These are phyloP conservation scores for Myxocyprinus asiaticus DNA, from an alignment of 2,113 vertebrate genomes.

Conservation along the genomic window DNA sequence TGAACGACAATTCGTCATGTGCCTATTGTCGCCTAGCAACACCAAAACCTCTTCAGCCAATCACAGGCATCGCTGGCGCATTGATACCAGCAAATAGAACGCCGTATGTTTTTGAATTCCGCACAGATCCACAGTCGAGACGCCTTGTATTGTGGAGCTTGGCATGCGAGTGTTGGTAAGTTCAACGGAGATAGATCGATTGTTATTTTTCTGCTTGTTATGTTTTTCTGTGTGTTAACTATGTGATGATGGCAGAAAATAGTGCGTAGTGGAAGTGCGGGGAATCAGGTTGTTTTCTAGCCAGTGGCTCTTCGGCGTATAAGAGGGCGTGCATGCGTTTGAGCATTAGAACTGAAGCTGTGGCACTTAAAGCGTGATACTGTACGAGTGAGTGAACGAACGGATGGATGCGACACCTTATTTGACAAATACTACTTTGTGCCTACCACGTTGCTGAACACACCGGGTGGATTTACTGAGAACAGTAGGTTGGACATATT, in stretches of 20 bases:
- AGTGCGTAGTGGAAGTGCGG: slow-evolving; percentile 33
- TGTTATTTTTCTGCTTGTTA: neutral
- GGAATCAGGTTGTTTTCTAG: neutral
- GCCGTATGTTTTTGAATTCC: slow-evolving; percentile 15
- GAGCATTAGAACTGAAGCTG: slow-evolving; percentile 6
- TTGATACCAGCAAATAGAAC: slow-evolving; percentile 54
- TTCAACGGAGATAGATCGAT: neutral
- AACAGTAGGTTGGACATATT: slow-evolving; percentile 58
- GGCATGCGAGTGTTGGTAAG: slow-evolving; percentile 3
- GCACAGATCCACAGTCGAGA: neutral
- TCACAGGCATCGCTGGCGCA: slow-evolving; percentile 65
- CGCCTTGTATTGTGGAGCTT: neutral
- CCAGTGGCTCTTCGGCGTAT: slow-evolving; percentile 16
- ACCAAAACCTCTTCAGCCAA: slow-evolving; percentile 68
- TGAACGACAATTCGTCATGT: slow-evolving; percentile 37
- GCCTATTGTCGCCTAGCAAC: slow-evolving; percentile 69
- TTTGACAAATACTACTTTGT: slow-evolving; percentile 48
- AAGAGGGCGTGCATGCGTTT: slow-evolving; percentile 19
- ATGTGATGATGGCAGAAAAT: too few relatives aligned
- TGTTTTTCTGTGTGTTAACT: too few relatives aligned
- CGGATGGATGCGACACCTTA: slow-evolving; percentile 39
- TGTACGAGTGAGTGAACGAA: slow-evolving; percentile 58
- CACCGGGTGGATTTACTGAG: slow-evolving; percentile 47
- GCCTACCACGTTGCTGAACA: slow-evolving; percentile 44
- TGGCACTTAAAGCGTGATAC: slow-evolving; percentile 2